phyloP scores from a whole-genome alignment of 1,140 invertebrate species.

The Drosophila busckii region DNA sequence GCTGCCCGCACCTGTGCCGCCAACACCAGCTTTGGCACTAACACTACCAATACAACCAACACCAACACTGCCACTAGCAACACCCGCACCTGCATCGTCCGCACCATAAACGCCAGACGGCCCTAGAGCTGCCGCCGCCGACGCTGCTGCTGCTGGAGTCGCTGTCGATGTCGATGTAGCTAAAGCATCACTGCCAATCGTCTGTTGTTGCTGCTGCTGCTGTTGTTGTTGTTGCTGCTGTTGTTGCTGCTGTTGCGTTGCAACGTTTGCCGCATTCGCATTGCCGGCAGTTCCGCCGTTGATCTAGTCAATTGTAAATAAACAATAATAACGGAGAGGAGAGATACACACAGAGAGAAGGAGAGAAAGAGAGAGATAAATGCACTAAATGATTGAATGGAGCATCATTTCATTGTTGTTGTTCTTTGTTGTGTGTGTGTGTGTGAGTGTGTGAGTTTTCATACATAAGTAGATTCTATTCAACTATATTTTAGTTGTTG shows the following conservation, averaged over 20 bases:
- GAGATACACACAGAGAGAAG: conserved; percentile 59
- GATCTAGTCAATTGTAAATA: conserved; percentile 66
- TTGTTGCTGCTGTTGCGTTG: conserved; percentile 43
- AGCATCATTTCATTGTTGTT: conserved; percentile 31
- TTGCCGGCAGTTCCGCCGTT: conserved; percentile 48
- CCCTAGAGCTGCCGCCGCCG: conserved; percentile 27
- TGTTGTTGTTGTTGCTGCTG: conserved; percentile 33
- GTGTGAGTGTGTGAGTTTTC: conserved; percentile 1
- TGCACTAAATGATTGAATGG: conserved; percentile 67
- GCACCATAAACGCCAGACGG: conserved; percentile 56
- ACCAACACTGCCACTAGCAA: conserved; percentile 77
- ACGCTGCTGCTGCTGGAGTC: conserved; percentile 20
- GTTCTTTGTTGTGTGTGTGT: conserved; percentile 22
- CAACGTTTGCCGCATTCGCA: conserved; percentile 34
- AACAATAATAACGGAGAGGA: conserved; percentile 65
- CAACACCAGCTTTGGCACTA: conserved; percentile 55
- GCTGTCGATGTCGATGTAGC: conserved; percentile 17
- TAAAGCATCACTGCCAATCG: conserved; percentile 11
- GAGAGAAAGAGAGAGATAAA: conserved; percentile 64
- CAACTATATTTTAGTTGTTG: conserved; percentile 1
- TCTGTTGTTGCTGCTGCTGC: conserved; percentile 32
- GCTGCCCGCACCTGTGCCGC: conserved; percentile 45
- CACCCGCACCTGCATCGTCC: conserved; percentile 71
- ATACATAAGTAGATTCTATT: background rate
- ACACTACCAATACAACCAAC: conserved; percentile 68